phyloP scores from a whole-genome alignment of 2,113 vertebrate genomes.

The Erythrolamprus reginae region DNA sequence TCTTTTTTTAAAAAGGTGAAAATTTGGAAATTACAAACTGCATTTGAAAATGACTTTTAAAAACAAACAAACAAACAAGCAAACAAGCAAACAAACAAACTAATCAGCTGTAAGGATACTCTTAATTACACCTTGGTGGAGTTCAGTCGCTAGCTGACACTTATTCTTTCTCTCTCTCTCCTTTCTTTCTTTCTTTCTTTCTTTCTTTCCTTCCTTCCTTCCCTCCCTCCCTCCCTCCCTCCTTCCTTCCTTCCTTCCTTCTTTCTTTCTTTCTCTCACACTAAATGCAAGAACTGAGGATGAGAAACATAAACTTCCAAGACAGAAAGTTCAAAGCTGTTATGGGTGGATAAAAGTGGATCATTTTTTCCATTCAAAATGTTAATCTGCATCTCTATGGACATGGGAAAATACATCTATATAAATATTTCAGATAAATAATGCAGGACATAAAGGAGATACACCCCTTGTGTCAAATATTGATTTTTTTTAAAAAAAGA shows the following conservation, averaged over 20 bases:
- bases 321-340: neutral
- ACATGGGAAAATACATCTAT: neutral
- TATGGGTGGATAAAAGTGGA: neutral
- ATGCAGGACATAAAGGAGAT: neutral
- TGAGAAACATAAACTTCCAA: neutral
- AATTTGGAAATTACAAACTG: conserved; percentile 48
- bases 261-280: no score
- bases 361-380: neutral
- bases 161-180: neutral
- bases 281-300: neutral
- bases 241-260: neutral
- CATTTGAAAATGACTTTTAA: conserved; percentile 40
- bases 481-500: no score
- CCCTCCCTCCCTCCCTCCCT: no score
- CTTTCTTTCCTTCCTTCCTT: no score
- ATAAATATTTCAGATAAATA: neutral
- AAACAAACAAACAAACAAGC: neutral
- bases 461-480: neutral
- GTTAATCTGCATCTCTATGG: neutral
- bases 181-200: neutral
- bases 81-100: neutral
- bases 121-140: conserved; percentile 26
- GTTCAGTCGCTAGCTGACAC: neutral
- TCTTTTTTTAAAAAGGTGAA: conserved; percentile 30
- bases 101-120: conserved; percentile 19